Evolutionary conservation across 2,888 invertebrate species (phyloP), one percentile per base, ranked within the genome.

Genomic region (Camponotus fellah): DNA sequence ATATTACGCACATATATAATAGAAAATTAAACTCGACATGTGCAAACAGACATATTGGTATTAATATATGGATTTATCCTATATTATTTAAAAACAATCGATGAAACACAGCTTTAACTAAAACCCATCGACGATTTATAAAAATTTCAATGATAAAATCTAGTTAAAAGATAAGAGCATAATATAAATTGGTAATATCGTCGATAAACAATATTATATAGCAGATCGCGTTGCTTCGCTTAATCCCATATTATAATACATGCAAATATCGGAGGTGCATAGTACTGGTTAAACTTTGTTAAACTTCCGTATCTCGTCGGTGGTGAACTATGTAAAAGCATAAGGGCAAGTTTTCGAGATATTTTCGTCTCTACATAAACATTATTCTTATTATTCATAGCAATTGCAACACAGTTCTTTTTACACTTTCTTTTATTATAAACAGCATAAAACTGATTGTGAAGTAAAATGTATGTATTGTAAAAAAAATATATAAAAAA

Each of bases 261-360:
- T 77, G 77, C 21, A 72, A 80, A 80, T 80, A 80, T 80, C 79
- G 17, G 49, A 80, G 46, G 62, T 60, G 72, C 72, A 72, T 26
- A n/a, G 46, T 14, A 49, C 72, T 37, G 49, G 72, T 80, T 80
- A 71, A 80, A 72, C 79, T 80, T 71, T 60, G 79, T 62, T 80
- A 58, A 71, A 71, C 79, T 80, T 80, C 72, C 72, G 60, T 72
- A 80, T 80, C 72, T 80, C 79, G 72, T 80, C 58, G 72, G 34
- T 60, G 60, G 72, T 72, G 34, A 80, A 72, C 79, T 80, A 80
- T 80, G 79, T 60, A 21, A 46, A 72, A 80, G 72, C 49, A 72
- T 60, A 80, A n/a, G 9, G 14, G 32, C 60, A 71, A 80, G 79
- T 80, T 72, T 62, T 26, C 49, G 60, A 60, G 34, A 46, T 46